phyloP scores from a whole-genome alignment of 1,140 invertebrate genomes.

The Drosophila ficusphila region DNA sequence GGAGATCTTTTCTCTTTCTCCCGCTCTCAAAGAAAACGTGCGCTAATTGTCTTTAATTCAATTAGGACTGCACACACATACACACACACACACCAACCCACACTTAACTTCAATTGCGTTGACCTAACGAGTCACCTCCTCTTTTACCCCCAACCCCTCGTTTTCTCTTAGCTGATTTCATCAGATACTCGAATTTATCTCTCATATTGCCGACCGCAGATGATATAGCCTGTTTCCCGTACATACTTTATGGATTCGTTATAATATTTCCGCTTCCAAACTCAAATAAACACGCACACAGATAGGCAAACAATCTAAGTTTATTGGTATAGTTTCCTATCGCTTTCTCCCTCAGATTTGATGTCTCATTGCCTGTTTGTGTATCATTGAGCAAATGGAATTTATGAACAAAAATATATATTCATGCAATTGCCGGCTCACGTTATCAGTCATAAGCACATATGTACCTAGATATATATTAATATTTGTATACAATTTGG shows the following conservation, averaged over 20 bases:
- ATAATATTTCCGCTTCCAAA: slow-evolving; percentile 38
- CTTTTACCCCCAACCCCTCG: not conserved
- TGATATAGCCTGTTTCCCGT: slow-evolving; percentile 18
- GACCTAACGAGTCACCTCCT: slow-evolving; percentile 20
- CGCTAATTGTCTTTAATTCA: slow-evolving; percentile 74
- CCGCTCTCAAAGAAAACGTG: slow-evolving; percentile 1
- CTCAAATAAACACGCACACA: slow-evolving; percentile 19
- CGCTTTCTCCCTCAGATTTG: slow-evolving; percentile 5
- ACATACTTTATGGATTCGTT: slow-evolving; percentile 23
- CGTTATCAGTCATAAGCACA: slow-evolving; percentile 44
- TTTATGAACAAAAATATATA: slow-evolving; percentile 50
- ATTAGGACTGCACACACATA: slow-evolving; percentile 48
- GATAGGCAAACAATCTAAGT: slow-evolving; percentile 39
- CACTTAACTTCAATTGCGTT: slow-evolving; percentile 54
- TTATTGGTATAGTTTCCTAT: slow-evolving; percentile 43
- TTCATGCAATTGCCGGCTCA: slow-evolving; percentile 63
- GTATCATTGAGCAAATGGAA: slow-evolving; percentile 52
- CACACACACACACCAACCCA: slow-evolving; percentile 6
- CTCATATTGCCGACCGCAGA: slow-evolving; percentile 7
- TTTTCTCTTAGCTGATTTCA: slow-evolving; percentile 14
- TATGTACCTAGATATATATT: slow-evolving; percentile 16
- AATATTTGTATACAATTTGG: slow-evolving; percentile 35
- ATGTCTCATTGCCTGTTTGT: slow-evolving; percentile 6
- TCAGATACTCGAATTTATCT: slow-evolving; percentile 27
- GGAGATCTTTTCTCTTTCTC: slow-evolving; percentile 14